A percentile compares a stretch with the other conserved stretches of the same genome.
Evolutionary conservation across 2,888 invertebrate genomes (phyloP).

Genomic region (Campoletis raptor): DNA sequence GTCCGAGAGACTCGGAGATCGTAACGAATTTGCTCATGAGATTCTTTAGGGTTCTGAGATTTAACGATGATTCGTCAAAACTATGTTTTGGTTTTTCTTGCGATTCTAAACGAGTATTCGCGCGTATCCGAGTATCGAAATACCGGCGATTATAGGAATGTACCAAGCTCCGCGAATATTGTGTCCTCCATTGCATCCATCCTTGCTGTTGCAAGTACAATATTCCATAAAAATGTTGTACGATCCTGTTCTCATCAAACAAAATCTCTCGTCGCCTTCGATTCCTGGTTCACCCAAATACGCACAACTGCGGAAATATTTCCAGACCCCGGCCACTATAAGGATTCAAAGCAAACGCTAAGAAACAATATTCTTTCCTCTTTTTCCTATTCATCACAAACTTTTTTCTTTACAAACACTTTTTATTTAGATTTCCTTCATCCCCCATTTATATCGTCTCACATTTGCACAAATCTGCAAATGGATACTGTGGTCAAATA

Average conservation of each 20-base stretch:
- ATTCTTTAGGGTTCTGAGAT: not conserved
- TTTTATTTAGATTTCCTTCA: too few species aligned
- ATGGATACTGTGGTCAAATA: too few species aligned
- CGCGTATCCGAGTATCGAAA: slow-evolving; percentile 68
- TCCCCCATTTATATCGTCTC: too few species aligned
- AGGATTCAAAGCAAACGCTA: slow-evolving; percentile 62
- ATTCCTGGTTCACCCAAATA: slow-evolving; percentile 96
- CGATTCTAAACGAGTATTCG: slow-evolving; percentile 26
- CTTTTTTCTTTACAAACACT: too few species aligned
- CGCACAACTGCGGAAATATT: slow-evolving; percentile 95
- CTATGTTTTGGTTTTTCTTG: not conserved
- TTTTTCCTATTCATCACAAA: too few species aligned
- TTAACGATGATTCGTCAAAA: not conserved
- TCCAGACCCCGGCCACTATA: slow-evolving; percentile 94
- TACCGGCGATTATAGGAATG: slow-evolving; percentile 58
- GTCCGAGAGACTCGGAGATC: not conserved
- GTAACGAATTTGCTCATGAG: not conserved
- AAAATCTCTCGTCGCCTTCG: slow-evolving; percentile 95
- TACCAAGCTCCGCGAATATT: slow-evolving; percentile 70
- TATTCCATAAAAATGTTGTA: slow-evolving; percentile 98
- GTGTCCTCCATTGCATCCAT: slow-evolving; percentile 93
- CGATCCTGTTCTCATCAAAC: slow-evolving; percentile 95
- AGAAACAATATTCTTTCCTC: too few species aligned
- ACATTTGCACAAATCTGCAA: not conserved
- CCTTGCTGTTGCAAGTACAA: slow-evolving; percentile 96